Evolutionary conservation across 2,113 vertebrate genomes (phyloP).

Genomic region (Montifringilla adamsi): DNA sequence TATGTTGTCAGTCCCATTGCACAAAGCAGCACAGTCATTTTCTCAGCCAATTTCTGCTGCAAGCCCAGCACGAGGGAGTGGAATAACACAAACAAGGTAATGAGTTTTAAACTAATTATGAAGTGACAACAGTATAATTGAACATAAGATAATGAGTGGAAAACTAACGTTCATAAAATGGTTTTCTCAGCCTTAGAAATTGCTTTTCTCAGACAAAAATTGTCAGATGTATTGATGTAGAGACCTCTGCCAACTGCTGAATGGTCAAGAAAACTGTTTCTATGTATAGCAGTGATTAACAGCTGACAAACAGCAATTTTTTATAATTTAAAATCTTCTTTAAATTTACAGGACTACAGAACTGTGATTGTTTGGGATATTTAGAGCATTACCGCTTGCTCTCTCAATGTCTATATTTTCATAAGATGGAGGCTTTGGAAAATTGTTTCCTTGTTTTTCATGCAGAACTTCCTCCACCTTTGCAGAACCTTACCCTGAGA

Average conservation of each 20-base stretch:
- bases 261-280: not conserved
- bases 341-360: not conserved
- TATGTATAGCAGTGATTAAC: not conserved
- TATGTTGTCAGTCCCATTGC: slow-evolving; percentile 62
- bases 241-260: not conserved
- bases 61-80: slow-evolving; percentile 44
- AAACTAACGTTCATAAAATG: slow-evolving; percentile 15
- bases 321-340: not conserved
- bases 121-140: slow-evolving; percentile 63
- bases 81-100: slow-evolving; percentile 60
- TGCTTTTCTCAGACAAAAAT: not conserved
- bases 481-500: not conserved
- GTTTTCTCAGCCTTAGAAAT: slow-evolving; percentile 33
- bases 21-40: slow-evolving; percentile 45
- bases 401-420: not conserved
- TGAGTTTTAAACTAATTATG: slow-evolving; percentile 66
- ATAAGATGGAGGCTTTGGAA: not conserved
- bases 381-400: not conserved
- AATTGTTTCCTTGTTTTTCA: not conserved
- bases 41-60: slow-evolving; percentile 53
- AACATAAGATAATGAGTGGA: slow-evolving; percentile 58
- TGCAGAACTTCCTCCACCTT: not conserved
- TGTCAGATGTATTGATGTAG: not conserved
- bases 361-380: not conserved
- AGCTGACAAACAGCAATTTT: not conserved